Evolutionary conservation across 1,140 invertebrate species (phyloP), one percentile per base, ranked within the genome.

Genomic region (Zaprionus vittiger): DNA sequence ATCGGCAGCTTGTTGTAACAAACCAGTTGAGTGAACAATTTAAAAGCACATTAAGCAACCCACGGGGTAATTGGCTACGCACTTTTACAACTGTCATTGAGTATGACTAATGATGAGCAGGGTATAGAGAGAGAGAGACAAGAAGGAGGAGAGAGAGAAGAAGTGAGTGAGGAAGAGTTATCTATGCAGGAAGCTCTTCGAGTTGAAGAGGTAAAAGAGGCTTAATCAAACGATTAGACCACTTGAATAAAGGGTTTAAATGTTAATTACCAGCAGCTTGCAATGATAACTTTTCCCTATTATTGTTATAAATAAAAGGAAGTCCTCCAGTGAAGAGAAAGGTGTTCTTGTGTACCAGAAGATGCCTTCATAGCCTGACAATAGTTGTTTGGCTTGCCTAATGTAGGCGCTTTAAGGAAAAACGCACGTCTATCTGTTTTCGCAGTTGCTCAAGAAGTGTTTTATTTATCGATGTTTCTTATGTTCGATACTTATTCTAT

Each of bases 41-140:
- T 57, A 57, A 17, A 17, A 31, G 31, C 26, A 54, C 12, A 47
- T 7, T 11, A 28, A 37, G 11, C 17, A 3, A 69, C 15, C 22
- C 20, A 9, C 37, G 17, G 38, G 49, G 31, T 69, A 69, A 69
- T 69, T 69, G 20, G 55, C 37, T 7, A 20, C 20, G 31, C 55
- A 47, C 41, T 57, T 26, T 49, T 22, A 55, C 57, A 70, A 61
- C 67, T 62, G 57, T 59, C 47, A 54, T 12, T 62, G 47, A 41
- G 38, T 52, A 37, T 61, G 59, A 62, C 59, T 44, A 61, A 61
- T 54, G 31, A 70, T 54, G 67, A 62, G 47, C 11, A 37, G 31
- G 56, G 57, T 54, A 22, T 26, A 41, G 59, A 31, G 47, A 2
- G 47, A 2, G 44, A 49, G 26, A 47, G 1, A 9, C 11, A 7